Conservation (phyloP, 2,797 vertebrate species). For the Enteromius paludinosus region DNA sequence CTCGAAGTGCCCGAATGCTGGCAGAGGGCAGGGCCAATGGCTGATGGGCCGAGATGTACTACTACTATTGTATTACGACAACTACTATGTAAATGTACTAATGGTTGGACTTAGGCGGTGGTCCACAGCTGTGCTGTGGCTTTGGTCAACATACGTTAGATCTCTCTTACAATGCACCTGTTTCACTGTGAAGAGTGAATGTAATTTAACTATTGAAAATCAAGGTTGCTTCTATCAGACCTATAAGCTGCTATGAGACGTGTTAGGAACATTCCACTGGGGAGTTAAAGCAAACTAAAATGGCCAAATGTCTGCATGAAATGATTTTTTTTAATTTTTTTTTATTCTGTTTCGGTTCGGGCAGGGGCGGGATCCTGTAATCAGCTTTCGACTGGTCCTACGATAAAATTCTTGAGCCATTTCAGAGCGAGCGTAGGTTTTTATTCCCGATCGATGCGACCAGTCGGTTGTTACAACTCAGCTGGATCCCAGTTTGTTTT, state of each 20-base stretch:
- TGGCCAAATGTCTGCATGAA: conserved; percentile 71
- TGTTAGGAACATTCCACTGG: conserved; percentile 93
- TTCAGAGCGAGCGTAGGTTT: conserved; percentile 22
- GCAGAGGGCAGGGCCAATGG: conserved; percentile 83
- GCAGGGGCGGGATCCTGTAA: conserved; percentile 54
- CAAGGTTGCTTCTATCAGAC: conserved; percentile 86
- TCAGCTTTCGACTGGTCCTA: conserved; percentile 60
- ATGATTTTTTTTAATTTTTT: conserved; percentile 54
- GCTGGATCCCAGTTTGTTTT: conserved; percentile 49
- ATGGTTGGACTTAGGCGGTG: conserved; percentile 84
- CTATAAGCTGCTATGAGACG: conserved; percentile 89
- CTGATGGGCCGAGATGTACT: conserved; percentile 82
- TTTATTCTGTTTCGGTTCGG: conserved; percentile 52
- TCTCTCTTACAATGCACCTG: conserved; percentile 89
- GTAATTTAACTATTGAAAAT: conserved; percentile 79
- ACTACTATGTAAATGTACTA: conserved; percentile 69
- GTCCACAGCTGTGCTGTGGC: conserved; percentile 91
- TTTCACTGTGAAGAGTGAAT: conserved; percentile 98
- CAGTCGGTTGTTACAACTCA: conserved; percentile 64
- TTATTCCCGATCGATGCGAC: conserved; percentile 53
- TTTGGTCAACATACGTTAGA: conserved; percentile 83
- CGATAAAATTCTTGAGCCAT: conserved; percentile 40
- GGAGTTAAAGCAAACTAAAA: conserved; percentile 75
- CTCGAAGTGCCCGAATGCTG: conserved; percentile 90
- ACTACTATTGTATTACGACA: conserved; percentile 60